Evolutionary conservation across 2,113 vertebrate species (phyloP).

Genomic region (Amblyornis subalaris): DNA sequence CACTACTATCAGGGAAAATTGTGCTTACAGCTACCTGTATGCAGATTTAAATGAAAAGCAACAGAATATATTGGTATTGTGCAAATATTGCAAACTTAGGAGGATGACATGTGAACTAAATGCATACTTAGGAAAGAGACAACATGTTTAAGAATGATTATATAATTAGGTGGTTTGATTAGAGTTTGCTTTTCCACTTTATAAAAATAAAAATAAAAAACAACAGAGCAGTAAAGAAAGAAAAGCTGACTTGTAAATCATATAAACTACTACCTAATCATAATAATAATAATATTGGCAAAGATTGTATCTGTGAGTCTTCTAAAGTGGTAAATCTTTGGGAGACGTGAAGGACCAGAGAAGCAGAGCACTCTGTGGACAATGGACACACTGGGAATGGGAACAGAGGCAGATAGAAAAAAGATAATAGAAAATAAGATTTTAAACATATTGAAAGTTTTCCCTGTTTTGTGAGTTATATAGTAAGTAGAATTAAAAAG

Average conservation of each 20-base stretch:
- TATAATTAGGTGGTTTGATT: background rate
- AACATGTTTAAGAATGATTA: background rate
- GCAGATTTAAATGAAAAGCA: background rate
- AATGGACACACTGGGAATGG: rapidly evolving
- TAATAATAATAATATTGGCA: conserved; percentile 19
- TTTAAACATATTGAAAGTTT: background rate
- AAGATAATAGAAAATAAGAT: background rate
- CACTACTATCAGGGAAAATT: background rate
- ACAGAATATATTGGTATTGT: background rate
- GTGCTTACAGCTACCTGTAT: background rate
- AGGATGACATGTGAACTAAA: background rate
- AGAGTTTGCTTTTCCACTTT: background rate
- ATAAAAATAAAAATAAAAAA: background rate
- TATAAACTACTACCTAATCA: background rate
- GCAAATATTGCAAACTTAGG: background rate
- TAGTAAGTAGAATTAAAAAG: background rate
- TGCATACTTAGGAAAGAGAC: background rate
- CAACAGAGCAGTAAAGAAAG: background rate
- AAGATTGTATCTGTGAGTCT: background rate
- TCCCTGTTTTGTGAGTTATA: background rate
- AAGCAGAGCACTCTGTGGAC: background rate
- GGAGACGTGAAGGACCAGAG: background rate
- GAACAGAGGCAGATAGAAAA: background rate
- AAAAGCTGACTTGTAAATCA: background rate
- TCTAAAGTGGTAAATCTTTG: background rate